Percentiles rank a stretch among this genome's conserved stretches.
Evolutionary conservation across 2,797 vertebrate genomes (phyloP).

Genomic region (Siniperca obscura): DNA sequence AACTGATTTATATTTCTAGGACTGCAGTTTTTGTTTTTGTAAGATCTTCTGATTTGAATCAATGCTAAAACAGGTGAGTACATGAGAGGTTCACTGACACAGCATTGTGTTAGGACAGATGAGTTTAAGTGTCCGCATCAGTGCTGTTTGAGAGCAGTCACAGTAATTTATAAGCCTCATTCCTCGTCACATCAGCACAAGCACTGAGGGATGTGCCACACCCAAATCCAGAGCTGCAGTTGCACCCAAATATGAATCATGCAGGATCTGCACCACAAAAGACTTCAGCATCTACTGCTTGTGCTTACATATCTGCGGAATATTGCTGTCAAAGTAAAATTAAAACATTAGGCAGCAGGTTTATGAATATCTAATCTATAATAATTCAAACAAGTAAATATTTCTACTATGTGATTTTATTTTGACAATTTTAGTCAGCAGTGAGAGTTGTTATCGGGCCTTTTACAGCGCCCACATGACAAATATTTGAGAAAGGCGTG

Average conservation of each 20-base stretch:
- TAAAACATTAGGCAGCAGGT: not conserved
- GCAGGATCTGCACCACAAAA: constrained; percentile 47
- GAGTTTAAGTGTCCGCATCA: not conserved
- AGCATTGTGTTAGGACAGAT: not conserved
- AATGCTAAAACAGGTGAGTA: not conserved
- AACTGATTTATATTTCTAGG: not conserved
- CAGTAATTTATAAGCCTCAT: not conserved
- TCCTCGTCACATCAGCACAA: constrained; percentile 4
- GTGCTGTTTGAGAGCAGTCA: constrained; percentile 15
- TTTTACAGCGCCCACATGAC: constrained; percentile 65
- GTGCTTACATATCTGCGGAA: not conserved
- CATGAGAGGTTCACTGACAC: not conserved
- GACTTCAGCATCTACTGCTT: constrained; percentile 2
- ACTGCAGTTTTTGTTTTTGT: constrained; percentile 5
- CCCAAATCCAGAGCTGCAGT: constrained; percentile 59
- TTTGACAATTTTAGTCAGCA: constrained; percentile 23
- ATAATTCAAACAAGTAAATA: constrained; percentile 14
- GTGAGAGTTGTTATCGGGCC: constrained; percentile 49
- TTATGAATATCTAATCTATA: constrained; percentile 4
- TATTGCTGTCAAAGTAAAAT: not conserved
- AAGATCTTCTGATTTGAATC: constrained; percentile 8
- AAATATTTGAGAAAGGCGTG: constrained; percentile 83
- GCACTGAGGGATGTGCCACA: constrained; percentile 51
- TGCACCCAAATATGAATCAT: constrained; percentile 59
- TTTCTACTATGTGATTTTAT: constrained; percentile 23